phyloP scores from a whole-genome alignment of 2,797 vertebrate genomes.

The Smutsia temminckii region DNA sequence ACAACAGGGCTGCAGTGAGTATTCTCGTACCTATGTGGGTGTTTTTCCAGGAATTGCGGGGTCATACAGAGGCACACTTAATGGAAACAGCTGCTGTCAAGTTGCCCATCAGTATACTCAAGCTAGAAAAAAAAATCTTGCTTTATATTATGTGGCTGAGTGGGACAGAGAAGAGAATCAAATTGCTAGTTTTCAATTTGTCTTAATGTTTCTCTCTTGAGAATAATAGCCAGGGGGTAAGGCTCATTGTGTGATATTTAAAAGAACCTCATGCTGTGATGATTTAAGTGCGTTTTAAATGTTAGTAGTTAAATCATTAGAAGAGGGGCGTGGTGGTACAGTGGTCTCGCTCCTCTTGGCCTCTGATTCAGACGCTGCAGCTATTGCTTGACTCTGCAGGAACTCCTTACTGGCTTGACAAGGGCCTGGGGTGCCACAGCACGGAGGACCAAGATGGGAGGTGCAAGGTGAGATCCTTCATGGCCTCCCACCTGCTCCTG shows the following conservation, averaged over 20 bases:
- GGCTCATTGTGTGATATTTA: conserved; percentile 71
- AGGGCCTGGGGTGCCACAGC: neutral
- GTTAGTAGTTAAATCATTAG: conserved; percentile 73
- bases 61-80: neutral
- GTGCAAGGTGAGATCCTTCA: neutral
- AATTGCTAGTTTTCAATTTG: conserved; percentile 74
- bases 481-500: neutral
- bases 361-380: neutral
- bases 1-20: neutral
- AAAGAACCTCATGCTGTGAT: conserved; percentile 73
- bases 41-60: conserved; percentile 37
- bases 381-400: neutral
- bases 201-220: conserved; percentile 68
- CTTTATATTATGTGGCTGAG: conserved; percentile 34
- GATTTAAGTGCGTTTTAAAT: conserved; percentile 73
- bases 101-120: conserved; percentile 25
- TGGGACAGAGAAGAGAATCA: conserved; percentile 57
- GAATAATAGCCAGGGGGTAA: conserved; percentile 59
- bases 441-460: neutral
- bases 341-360: neutral
- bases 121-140: neutral
- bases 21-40: neutral
- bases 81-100: conserved; percentile 59
- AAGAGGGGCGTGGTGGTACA: neutral
- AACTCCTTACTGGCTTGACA: neutral